A percentile compares a stretch with the other conserved stretches of the same genome.
These are phyloP conservation scores for Neotoma lepida DNA, from an alignment of 2,113 vertebrate species.

Conservation along the genomic window DNA sequence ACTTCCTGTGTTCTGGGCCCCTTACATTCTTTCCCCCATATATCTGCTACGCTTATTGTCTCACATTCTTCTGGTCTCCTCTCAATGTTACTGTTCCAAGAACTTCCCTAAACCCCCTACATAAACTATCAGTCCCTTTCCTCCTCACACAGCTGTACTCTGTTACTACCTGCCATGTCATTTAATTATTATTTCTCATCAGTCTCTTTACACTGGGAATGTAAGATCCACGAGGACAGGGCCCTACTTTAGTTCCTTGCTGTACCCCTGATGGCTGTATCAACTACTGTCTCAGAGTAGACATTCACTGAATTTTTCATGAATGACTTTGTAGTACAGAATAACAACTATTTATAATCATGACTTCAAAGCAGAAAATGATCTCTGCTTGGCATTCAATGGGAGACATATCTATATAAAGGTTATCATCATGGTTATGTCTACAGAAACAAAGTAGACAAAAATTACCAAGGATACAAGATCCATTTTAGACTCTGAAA, in stretches of 20 bases:
- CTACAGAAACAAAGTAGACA: constrained; percentile 53
- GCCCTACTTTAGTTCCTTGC: constrained; percentile 36
- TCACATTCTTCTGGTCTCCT: constrained; percentile 11
- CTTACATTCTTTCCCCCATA: neutral
- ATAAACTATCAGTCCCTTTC: constrained; percentile 2
- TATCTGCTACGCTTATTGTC: neutral
- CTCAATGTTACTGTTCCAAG: neutral
- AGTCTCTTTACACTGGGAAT: constrained; percentile 17
- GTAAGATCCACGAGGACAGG: constrained; percentile 40
- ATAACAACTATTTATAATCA: constrained; percentile 67
- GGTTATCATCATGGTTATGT: constrained; percentile 52
- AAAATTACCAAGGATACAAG: constrained; percentile 37
- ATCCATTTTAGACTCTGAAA: constrained; percentile 50
- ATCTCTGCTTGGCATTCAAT: constrained; percentile 56
- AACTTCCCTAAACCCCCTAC: neutral
- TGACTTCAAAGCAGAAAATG: constrained; percentile 58
- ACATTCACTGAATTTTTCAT: constrained; percentile 52
- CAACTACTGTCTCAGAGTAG: constrained; percentile 13
- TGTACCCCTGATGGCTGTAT: neutral
- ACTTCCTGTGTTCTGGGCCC: neutral
- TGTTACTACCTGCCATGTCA: neutral
- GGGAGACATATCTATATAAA: constrained; percentile 45
- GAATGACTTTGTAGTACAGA: constrained; percentile 48
- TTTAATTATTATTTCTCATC: neutral
- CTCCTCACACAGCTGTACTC: neutral